Evolutionary conservation across 2,797 vertebrate species (phyloP), one percentile per base, ranked within the genome.

Genomic region (Aplochiton taeniatus): DNA sequence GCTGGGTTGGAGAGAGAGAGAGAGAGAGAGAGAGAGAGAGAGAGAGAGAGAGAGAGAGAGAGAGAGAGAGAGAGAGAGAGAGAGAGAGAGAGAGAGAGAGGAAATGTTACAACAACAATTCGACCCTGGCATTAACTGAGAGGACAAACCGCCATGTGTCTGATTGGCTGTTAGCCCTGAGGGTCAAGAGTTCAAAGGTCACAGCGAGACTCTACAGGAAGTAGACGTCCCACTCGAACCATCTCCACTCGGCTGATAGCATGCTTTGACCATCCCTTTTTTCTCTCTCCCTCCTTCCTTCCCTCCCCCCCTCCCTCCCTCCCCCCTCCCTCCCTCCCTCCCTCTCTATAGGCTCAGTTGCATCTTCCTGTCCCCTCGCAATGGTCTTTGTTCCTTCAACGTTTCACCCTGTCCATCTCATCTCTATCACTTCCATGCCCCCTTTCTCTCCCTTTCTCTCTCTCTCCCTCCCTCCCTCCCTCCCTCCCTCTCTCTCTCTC

Each of bases 391-490:
- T n/a, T n/a, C n/a, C n/a, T n/a, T n/a, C n/a, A n/a, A n/a, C n/a
- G n/a, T n/a, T 63, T 46, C 43, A n/a, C 9, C 14, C 16, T 72
- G 63, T 74, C 63, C 61, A 48, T 18, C 9, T 17, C 9, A 6
- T 16, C 10, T 41, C n/a, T 57, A 18, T 67, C 47, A 31, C 58
- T 70, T 43, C 31, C 51, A 53, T 47, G 46, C 44, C 10, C 19
- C 17, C 58, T 16, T 43, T n/a, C 51, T 57, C 55, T 61, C 14
- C 4, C 18, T 63, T 72, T 78, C 66, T 83, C 85, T 88, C 78
- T 77, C 83, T 73, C 75, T 83, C 61, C 69, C 66, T 60, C 44
- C 43, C 75, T 56, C 63, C 45, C 64, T 77, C 65, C 13, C 48
- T 50, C 11, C 4, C 5, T 50, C 0, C 13, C 48, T 50, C n/a